These are phyloP conservation scores for Ceratina australensis DNA, from an alignment of 1,140 invertebrate genomes.

Conservation along the genomic window DNA sequence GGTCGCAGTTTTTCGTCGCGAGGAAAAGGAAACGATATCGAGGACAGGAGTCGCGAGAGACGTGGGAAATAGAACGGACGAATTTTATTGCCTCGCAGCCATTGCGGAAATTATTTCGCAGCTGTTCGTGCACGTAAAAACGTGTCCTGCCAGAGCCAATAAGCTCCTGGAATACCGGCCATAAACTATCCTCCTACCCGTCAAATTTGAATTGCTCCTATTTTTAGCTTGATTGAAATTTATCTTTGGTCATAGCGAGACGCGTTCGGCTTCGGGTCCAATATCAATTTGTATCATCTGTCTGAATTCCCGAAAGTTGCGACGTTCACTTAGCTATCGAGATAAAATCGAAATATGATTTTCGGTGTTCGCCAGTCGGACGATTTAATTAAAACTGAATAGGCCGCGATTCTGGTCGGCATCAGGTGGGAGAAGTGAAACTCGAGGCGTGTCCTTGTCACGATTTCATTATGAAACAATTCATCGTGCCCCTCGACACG, in stretches of 20 bases:
- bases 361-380: not conserved
- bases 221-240: no score
- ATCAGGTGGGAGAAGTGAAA: not conserved
- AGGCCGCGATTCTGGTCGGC: not conserved
- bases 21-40: not conserved
- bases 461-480: constrained; percentile 1
- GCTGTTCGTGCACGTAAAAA: constrained; percentile 23
- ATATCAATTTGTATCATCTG: no score
- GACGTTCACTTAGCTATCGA: no score
- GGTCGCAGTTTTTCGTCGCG: not conserved
- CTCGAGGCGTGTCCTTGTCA: constrained; percentile 11
- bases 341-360: no score
- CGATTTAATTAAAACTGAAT: not conserved
- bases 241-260: no score
- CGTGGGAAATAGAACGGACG: constrained; percentile 7
- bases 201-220: not conserved
- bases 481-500: not conserved
- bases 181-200: not conserved
- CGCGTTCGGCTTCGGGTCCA: no score
- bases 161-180: not conserved
- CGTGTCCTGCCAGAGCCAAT: not conserved
- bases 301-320: not conserved
- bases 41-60: not conserved
- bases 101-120: constrained; percentile 32
- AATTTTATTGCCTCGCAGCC: constrained; percentile 19